These are phyloP conservation scores for Spatula versicolor DNA, from an alignment of 2,797 vertebrate species.

Conservation along the genomic window DNA sequence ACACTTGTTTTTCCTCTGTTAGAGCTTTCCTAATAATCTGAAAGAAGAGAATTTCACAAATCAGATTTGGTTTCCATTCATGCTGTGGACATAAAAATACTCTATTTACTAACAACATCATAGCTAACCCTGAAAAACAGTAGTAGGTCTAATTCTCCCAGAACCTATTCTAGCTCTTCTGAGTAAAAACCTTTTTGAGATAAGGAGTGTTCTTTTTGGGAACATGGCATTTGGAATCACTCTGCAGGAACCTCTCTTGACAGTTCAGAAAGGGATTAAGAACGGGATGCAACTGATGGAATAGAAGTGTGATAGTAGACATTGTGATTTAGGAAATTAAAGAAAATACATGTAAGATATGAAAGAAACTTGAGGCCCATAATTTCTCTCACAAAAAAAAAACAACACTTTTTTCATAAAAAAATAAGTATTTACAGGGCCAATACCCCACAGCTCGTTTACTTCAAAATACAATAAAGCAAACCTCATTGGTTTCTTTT, in stretches of 20 bases:
- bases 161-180: background rate
- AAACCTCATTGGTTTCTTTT: background rate
- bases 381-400: background rate
- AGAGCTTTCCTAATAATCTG: constrained; percentile 86
- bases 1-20: constrained; percentile 85
- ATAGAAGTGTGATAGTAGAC: background rate
- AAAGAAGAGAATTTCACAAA: constrained; percentile 30
- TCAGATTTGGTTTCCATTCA: background rate
- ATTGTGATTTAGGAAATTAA: background rate
- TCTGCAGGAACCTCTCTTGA: background rate
- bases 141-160: background rate
- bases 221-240: background rate
- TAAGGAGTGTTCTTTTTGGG: background rate
- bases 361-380: background rate
- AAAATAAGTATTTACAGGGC: background rate
- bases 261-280: background rate
- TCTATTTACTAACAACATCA: background rate
- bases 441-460: background rate
- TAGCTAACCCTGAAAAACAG: background rate
- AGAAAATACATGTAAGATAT: background rate
- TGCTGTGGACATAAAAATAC: background rate
- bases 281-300: background rate
- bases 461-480: background rate
- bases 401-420: accelerated
- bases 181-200: background rate